Base-by-base conservation (phyloP, 2,797 vertebrate genomes). In the Macropodus opercularis region DNA sequence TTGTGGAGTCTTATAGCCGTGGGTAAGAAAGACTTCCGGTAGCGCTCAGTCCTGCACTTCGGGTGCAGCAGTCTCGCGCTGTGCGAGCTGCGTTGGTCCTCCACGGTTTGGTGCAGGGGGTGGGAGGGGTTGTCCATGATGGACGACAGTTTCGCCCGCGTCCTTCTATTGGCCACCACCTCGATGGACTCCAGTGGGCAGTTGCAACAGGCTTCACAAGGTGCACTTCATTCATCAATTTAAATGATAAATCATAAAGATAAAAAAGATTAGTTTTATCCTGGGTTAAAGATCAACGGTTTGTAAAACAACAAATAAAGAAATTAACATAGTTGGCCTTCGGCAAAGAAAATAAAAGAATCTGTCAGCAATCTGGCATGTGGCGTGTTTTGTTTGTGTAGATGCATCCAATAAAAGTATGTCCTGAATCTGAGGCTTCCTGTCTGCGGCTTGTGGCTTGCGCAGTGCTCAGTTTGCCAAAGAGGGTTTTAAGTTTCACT, bases 401-500 rank as follows among this genome's bases (percentile, higher is more conserved):
- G 56, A 74, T 72, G 38, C 63, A 63, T 66, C 55, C 34, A 75
- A 73, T 84, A 56, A 71, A 84, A 78, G 60, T 59, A 85, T 77
- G 62, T 54, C 52, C 24, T 76, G 68, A 63, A 69, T 85, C 67
- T 65, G 39, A 21, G 41, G 69, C 62, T 75, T 72, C 83, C 77
- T 77, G 72, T 75, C 79, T 79, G 76, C 9, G 74, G 78, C 74
- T 84, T 77, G 74, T 51, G 81, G 75, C 57, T 31, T 51, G 61
- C 72, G 66, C 17, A 0, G n/a, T 36, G 60, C 69, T 70, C 65
- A 15, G 55, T 80, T 80, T 72, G 83, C 81, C 80, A 72, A 43
- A 62, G 42, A 49, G 6, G 84, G 87, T 84, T 84, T 90, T 68
- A 39, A 72, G 80, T 91, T 90, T 72, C 89, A 53, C 49, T 75